Evolutionary conservation across 2,888 invertebrate genomes (phyloP).

Genomic region (Lysandra coridon): DNA sequence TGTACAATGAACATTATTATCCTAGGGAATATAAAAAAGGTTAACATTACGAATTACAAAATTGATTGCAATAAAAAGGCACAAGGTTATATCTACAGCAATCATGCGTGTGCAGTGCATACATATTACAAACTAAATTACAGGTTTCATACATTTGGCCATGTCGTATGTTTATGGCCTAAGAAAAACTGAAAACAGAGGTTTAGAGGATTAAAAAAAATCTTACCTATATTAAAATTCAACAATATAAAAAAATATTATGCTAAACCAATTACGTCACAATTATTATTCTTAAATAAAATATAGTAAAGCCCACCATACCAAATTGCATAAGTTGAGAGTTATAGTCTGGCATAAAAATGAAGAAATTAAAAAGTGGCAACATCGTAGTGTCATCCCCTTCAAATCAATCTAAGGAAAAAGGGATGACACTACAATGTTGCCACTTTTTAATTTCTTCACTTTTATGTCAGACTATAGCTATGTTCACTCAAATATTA

Average conservation of each 20-base stretch:
- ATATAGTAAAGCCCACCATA: not conserved
- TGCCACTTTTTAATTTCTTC: too few species aligned
- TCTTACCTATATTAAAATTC: not conserved
- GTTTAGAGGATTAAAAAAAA: not conserved
- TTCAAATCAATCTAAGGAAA: too few species aligned
- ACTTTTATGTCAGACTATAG: not conserved
- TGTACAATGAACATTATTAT: constrained; percentile 19
- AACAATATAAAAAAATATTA: not conserved
- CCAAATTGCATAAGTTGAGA: not conserved
- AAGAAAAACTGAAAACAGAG: not conserved
- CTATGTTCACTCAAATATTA: not conserved
- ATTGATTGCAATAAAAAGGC: constrained; percentile 30
- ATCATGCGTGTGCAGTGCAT: constrained; percentile 25
- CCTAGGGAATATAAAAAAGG: constrained; percentile 25
- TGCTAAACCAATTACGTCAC: not conserved
- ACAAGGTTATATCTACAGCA: constrained; percentile 30
- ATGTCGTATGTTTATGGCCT: not conserved
- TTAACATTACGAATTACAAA: constrained; percentile 24
- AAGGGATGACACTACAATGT: too few species aligned
- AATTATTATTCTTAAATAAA: not conserved
- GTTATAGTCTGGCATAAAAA: not conserved
- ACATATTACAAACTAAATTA: constrained; percentile 14
- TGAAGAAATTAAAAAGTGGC: too few species aligned
- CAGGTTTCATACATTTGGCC: not conserved
- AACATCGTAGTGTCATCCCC: too few species aligned